phyloP scores from a whole-genome alignment of 2,888 invertebrate genomes.

The Automeris io region DNA sequence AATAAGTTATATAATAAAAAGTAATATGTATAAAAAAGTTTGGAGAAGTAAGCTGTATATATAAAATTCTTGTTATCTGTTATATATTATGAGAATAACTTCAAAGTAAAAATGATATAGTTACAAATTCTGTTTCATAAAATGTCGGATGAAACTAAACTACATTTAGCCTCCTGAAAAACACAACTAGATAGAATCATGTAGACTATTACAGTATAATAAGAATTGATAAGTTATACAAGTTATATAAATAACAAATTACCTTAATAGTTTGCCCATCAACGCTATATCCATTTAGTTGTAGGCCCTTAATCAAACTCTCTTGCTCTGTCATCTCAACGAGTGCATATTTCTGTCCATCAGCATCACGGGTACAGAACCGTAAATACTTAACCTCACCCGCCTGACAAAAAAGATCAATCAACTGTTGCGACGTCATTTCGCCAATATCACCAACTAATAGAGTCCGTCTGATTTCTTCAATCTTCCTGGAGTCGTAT shows the following conservation, averaged over 20 bases:
- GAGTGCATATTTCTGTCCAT: slow-evolving; percentile 87
- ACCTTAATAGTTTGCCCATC: slow-evolving; percentile 81
- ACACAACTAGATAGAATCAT: too few species aligned
- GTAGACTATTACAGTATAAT: too few species aligned
- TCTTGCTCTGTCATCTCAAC: slow-evolving; percentile 96
- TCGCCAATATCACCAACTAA: slow-evolving; percentile 88
- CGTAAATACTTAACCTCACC: slow-evolving; percentile 97
- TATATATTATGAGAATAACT: too few species aligned
- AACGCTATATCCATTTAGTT: slow-evolving; percentile 87
- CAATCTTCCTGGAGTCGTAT: slow-evolving; percentile 92
- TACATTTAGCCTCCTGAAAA: too few species aligned
- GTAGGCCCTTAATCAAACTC: slow-evolving; percentile 89
- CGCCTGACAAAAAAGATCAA: slow-evolving; percentile 90
- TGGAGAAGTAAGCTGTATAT: too few species aligned
- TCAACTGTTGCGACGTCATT: slow-evolving; percentile 87
- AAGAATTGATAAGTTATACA: too few species aligned
- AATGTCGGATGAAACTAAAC: too few species aligned
- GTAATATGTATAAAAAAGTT: too few species aligned
- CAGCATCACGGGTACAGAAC: slow-evolving; percentile 89
- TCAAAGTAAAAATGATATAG: too few species aligned
- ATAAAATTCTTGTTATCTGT: too few species aligned
- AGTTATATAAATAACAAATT: slow-evolving; percentile 12
- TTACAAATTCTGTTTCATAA: too few species aligned
- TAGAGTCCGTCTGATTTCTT: slow-evolving; percentile 96
- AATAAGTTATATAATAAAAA: too few species aligned